Percentiles rank a stretch among this genome's conserved stretches.
These are phyloP conservation scores for Zosterops lateralis DNA, from an alignment of 2,113 vertebrate species.

Conservation along the genomic window DNA sequence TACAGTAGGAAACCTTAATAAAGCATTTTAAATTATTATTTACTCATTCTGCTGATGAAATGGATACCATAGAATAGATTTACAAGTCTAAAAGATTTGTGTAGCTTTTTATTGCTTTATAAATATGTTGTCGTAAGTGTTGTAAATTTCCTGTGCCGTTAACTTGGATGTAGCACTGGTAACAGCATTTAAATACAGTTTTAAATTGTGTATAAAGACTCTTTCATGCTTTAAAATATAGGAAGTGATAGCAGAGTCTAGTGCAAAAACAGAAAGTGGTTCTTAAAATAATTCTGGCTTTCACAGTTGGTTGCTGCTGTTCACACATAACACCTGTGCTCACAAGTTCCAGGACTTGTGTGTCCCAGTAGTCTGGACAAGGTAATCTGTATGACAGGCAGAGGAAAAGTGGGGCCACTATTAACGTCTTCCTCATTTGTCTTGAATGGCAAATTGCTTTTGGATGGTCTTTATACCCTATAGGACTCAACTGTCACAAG, in stretches of 20 bases:
- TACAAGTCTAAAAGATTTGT: neutral
- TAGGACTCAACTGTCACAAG: neutral
- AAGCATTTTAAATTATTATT: neutral
- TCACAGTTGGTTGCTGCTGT: neutral
- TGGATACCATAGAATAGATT: neutral
- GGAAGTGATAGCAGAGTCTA: neutral
- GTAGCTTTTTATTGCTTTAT: neutral
- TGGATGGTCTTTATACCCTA: neutral
- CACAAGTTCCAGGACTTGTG: neutral
- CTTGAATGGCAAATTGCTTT: neutral
- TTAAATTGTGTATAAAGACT: neutral
- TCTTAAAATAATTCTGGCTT: neutral
- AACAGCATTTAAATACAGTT: neutral
- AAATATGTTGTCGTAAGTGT: neutral
- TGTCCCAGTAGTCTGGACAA: neutral
- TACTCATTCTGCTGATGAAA: neutral
- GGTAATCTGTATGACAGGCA: neutral
- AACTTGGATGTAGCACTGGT: neutral
- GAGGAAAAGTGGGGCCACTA: neutral
- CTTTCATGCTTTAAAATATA: neutral
- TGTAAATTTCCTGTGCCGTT: neutral
- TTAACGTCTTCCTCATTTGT: neutral
- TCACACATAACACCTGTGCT: neutral
- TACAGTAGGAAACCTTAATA: neutral
- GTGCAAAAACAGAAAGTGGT: neutral